Evolutionary conservation across 2,113 vertebrate species (phyloP).

Genomic region (Pomatorhinus ruficollis): DNA sequence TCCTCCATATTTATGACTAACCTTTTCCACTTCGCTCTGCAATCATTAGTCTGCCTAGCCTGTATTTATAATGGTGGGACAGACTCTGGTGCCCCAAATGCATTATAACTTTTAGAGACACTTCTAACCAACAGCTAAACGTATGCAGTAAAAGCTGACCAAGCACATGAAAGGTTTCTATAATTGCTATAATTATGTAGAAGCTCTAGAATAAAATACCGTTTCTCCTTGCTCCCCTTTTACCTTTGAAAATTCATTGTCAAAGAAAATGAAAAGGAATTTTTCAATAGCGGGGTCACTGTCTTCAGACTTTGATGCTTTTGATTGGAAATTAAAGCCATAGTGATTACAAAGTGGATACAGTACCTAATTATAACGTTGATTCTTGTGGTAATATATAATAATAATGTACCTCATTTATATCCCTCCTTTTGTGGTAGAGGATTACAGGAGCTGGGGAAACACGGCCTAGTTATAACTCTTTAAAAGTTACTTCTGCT

Average conservation of each 20-base stretch:
- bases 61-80: slow-evolving; percentile 29
- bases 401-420: slow-evolving; percentile 36
- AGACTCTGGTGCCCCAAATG: background rate
- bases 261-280: slow-evolving; percentile 49
- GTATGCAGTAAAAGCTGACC: slow-evolving; percentile 48
- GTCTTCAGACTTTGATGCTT: slow-evolving; percentile 32
- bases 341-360: slow-evolving; percentile 33
- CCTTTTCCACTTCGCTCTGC: slow-evolving; percentile 30
- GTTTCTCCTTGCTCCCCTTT: background rate
- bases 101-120: slow-evolving; percentile 21
- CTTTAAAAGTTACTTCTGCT: slow-evolving; percentile 10
- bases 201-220: slow-evolving; percentile 46
- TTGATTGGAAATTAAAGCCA: slow-evolving; percentile 53
- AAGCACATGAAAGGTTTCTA: slow-evolving; percentile 51
- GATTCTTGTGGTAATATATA: slow-evolving; percentile 31
- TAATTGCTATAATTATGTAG: slow-evolving; percentile 62
- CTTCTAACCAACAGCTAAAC: slow-evolving; percentile 3
- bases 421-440: slow-evolving; percentile 21
- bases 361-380: slow-evolving; percentile 20
- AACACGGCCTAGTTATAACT: slow-evolving; percentile 15
- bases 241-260: slow-evolving; percentile 54
- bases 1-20: slow-evolving; percentile 51
- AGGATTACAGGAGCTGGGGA: background rate
- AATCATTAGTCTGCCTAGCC: slow-evolving; percentile 40
- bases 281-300: background rate